Conservation (phyloP, 2,113 vertebrate genomes). For the Syngnathus typhle region DNA sequence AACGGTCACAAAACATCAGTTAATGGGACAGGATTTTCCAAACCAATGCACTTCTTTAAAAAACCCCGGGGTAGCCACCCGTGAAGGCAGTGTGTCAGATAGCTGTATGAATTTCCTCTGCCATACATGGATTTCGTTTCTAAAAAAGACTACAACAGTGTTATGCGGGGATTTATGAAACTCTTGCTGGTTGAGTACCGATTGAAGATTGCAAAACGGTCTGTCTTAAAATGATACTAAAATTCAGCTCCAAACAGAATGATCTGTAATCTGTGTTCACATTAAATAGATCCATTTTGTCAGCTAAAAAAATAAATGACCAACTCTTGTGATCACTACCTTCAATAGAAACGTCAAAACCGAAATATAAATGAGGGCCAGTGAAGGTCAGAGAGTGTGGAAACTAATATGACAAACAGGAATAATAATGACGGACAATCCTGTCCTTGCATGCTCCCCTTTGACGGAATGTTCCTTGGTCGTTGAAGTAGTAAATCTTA, state of each 20-base stretch:
- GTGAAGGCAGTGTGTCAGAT: conserved; percentile 26
- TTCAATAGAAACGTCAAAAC: conserved; percentile 15
- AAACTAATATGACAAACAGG: neutral
- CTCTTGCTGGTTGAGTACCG: neutral
- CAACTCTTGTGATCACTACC: neutral
- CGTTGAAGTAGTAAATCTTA: conserved; percentile 24
- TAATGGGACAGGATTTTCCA: conserved; percentile 29
- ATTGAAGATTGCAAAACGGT: neutral
- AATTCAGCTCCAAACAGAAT: neutral
- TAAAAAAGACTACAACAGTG: conserved; percentile 3
- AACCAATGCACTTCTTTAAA: conserved; percentile 13
- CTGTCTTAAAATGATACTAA: neutral
- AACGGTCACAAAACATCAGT: conserved; percentile 32
- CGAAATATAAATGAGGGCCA: neutral
- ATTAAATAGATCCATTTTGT: neutral
- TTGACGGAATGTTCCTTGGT: conserved; percentile 2
- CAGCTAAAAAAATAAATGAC: neutral
- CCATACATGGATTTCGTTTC: conserved; percentile 17
- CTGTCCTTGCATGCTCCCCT: conserved; percentile 13
- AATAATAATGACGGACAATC: conserved; percentile 19
- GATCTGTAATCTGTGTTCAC: neutral
- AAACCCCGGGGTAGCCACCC: conserved; percentile 25
- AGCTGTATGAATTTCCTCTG: conserved; percentile 14
- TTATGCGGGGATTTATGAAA: neutral
- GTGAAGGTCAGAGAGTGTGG: neutral